Percentiles rank a stretch among this genome's conserved stretches.
phyloP scores from a whole-genome alignment of 2,113 vertebrate genomes.

The Campylomormyrus numenius region DNA sequence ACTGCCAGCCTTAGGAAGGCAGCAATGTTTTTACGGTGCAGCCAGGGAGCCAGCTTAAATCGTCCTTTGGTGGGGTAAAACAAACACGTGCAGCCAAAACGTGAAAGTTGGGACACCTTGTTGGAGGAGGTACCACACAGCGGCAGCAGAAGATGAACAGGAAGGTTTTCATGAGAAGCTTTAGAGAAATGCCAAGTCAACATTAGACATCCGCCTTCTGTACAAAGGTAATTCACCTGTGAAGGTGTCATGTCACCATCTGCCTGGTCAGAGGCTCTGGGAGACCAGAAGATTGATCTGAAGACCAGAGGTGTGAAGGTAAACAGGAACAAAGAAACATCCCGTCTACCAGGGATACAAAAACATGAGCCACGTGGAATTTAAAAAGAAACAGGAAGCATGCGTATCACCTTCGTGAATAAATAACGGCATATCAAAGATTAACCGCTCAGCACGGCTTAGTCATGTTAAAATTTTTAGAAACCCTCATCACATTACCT shows the following conservation, averaged over 20 bases:
- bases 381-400: not conserved
- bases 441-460: not conserved
- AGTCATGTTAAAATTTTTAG: not conserved
- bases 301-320: not conserved
- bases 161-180: not conserved
- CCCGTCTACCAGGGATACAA: not conserved
- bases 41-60: not conserved
- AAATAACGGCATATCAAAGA: not conserved
- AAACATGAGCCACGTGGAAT: not conserved
- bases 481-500: not conserved
- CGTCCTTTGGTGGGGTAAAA: not conserved
- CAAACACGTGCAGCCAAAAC: not conserved
- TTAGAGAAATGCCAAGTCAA: not conserved
- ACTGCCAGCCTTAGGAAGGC: not conserved
- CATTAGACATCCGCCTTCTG: not conserved
- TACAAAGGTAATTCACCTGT: not conserved
- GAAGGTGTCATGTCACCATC: not conserved
- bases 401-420: not conserved
- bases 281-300: not conserved
- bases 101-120: not conserved
- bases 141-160: not conserved
- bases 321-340: not conserved
- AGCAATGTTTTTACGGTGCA: not conserved
- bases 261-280: not conserved
- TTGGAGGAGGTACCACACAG: not conserved